Conservation (phyloP, 1,140 invertebrate genomes). For the Wiebesia pumilae region DNA sequence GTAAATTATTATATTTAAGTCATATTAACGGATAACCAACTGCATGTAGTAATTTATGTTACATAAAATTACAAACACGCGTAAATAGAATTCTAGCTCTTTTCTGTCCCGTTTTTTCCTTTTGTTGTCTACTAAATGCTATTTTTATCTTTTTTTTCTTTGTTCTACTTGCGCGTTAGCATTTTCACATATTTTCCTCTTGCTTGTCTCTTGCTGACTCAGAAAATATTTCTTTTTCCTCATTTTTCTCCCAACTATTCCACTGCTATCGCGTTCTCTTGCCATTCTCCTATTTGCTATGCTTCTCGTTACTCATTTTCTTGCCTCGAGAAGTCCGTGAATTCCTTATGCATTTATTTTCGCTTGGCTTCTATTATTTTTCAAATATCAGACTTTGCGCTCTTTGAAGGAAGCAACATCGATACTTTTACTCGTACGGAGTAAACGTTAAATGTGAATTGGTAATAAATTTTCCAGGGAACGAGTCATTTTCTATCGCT, state of each 20-base stretch:
- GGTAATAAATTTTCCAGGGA: not conserved
- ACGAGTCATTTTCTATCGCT: not conserved
- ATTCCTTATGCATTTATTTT: not conserved
- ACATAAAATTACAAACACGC: not conserved
- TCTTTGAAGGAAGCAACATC: not conserved
- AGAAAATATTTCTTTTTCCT: not conserved
- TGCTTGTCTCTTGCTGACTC: not conserved
- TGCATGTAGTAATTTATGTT: not conserved
- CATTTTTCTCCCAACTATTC: not conserved
- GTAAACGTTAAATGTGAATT: not conserved
- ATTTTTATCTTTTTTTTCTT: constrained; percentile 4
- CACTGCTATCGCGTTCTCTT: not conserved
- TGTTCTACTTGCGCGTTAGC: not conserved
- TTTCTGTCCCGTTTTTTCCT: not conserved
- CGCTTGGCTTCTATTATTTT: not conserved
- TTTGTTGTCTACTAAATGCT: not conserved
- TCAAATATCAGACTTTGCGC: not conserved
- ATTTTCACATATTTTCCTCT: constrained; percentile 1
- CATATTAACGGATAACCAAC: constrained; percentile 1
- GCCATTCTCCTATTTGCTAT: not conserved
- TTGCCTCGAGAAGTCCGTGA: not conserved
- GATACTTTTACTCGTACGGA: not conserved
- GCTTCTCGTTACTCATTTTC: not conserved
- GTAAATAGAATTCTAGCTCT: constrained; percentile 3
- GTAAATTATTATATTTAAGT: constrained; percentile 2